A percentile compares a stretch with the other conserved stretches of the same genome.
Evolutionary conservation across 2,113 vertebrate species (phyloP).

Genomic region (Romanogobio albipinnatus): DNA sequence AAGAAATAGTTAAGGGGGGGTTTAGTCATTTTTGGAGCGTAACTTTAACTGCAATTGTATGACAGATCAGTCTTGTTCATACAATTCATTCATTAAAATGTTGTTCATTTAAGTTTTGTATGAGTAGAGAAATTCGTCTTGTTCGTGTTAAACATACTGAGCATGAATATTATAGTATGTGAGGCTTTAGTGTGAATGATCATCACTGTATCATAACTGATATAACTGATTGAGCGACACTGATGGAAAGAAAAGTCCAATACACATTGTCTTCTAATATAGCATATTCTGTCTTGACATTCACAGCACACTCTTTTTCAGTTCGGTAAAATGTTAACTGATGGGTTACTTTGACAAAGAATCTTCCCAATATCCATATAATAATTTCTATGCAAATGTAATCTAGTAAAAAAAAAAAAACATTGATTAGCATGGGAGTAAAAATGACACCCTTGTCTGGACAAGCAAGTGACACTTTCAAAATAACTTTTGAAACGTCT

Average conservation of each 20-base stretch:
- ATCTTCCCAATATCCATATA: slow-evolving; percentile 7
- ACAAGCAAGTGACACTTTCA: slow-evolving; percentile 35
- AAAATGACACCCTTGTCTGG: slow-evolving; percentile 21
- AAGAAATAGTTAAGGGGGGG: too few relatives aligned
- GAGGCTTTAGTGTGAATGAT: neutral
- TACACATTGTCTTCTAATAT: neutral
- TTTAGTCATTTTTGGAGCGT: too few relatives aligned
- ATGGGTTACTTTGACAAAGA: neutral
- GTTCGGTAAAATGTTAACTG: slow-evolving; percentile 10
- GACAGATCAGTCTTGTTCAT: neutral
- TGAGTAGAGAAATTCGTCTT: neutral
- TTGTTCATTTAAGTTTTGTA: neutral
- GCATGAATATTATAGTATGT: too few relatives aligned
- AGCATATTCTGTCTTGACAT: neutral
- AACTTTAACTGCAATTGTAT: neutral
- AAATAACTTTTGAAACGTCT: slow-evolving; percentile 57
- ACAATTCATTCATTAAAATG: neutral
- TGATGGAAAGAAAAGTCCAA: neutral
- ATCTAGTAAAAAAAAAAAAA: neutral
- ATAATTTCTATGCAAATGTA: slow-evolving; percentile 25
- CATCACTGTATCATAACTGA: neutral
- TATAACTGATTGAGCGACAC: neutral
- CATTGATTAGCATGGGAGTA: neutral
- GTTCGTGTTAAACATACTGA: neutral
- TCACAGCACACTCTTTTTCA: neutral